Evolutionary conservation across 2,113 vertebrate genomes (phyloP), one percentile per base, ranked within the genome.

Genomic region (Pogonocichla stellata): DNA sequence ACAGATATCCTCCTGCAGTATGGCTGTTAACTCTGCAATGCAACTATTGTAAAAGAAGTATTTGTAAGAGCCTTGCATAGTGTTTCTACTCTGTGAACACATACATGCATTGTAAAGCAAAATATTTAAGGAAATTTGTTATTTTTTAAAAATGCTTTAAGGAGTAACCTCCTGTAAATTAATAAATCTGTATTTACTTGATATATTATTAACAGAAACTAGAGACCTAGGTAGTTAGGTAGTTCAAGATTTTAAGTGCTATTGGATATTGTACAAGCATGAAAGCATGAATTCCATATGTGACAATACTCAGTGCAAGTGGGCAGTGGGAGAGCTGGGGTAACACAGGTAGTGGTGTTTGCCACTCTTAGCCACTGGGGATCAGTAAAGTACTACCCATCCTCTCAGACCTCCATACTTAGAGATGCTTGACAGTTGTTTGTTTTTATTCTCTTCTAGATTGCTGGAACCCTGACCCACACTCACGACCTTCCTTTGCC

Each of bases 391-490:
- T n/a, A 40, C 93, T 71, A 10, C 43, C 82, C 20, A 18, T 80
- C 43, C 34, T 77, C 71, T 74, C 60, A 78, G 54, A 48, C 48
- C 15, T 92, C 51, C n/a, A 18, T 83, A 13, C 23, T 51, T 12
- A 53, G 42, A 61, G 56, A 47, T 12, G 1, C 73, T 79, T 86
- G 62, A 89, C 64, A 80, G 31, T 87, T 83, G 42, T 67, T 75
- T 34, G 51, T 95, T 67, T 96, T 84, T 94, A 38, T 92, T 60
- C 16, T 87, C 1, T 88, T 90, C 75, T 97, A 99, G 99, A 99
- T 94, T 99, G 99, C 96, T 99, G 99, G 99, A 99, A 99, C 85
- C 92, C 98, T 3, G 99, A 99, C 94, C 98, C 99, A 60, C 99
- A 99, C 91, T 98, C 97, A 47, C 98, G 99, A 29, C 99, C 99